Evolutionary conservation across 2,113 vertebrate species (phyloP), one percentile per base, ranked within the genome.

Genomic region (Thalassarche chlororhynchos): DNA sequence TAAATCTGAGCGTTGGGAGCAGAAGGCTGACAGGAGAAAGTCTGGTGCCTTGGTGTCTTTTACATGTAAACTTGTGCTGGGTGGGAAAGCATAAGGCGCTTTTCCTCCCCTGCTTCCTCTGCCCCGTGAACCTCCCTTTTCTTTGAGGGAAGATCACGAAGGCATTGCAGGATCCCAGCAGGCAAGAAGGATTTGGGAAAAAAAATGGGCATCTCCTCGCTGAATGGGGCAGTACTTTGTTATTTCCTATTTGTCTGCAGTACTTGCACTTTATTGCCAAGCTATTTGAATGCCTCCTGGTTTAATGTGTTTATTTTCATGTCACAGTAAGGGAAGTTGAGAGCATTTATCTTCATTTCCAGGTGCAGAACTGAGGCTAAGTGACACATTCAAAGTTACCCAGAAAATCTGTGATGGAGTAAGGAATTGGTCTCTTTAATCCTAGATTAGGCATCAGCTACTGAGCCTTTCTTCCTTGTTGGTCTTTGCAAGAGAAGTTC

Each of bases 291-390:
- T 92, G 88, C 60, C 88, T 94, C 36, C 78, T 84, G 62, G 29
- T 83, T 94, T 95, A 85, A 69, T 80, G 86, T 94, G 94, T 92
- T 96, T 97, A 87, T 95, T 97, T 96, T 97, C 83, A 40, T 90
- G 84, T 90, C 84, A 49, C 69, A 84, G 89, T 78, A 71, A 87
- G 86, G 94, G 95, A 94, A 97, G 94, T 71, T 87, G 65, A 4
- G 61, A 95, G 76, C 65, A 92, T 95, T 95, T 94, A 87, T 97
- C 90, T 97, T 97, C 88, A 84, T 93, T 97, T 97, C 90, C 96
- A 97, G 75, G 90, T 95, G 88, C 58, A 78, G 92, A 94, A 75
- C 42, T 64, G 60, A 82, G 38, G 26, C 57, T 65, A 57, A 86
- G 74, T 81, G 84, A 92, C 90, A 89, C 21, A 3, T 60, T 89